Percentiles rank a stretch among this genome's conserved stretches.
phyloP scores from a whole-genome alignment of 1,140 invertebrate genomes.

The Cyclargus thomasi region DNA sequence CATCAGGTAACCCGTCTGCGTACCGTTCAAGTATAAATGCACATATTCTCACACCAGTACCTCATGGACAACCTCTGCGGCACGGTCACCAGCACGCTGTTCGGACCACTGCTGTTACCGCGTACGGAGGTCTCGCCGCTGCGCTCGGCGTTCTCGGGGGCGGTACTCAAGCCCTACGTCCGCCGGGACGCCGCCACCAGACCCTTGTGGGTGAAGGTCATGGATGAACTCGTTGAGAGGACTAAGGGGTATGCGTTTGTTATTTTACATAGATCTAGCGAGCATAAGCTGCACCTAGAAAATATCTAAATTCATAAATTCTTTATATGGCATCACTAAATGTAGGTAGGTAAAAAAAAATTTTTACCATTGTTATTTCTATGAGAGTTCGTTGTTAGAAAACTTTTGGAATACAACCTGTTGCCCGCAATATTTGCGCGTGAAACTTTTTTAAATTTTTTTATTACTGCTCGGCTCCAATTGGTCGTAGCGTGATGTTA shows the following conservation, averaged over 20 bases:
- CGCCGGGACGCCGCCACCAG: conserved; percentile 78
- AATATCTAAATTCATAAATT: no score
- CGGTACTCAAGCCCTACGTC: conserved; percentile 87
- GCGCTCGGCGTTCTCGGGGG: conserved; percentile 78
- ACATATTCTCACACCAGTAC: conserved; percentile 38
- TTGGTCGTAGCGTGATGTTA: no score
- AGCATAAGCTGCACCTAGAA: conserved; percentile 16
- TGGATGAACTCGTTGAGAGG: conserved; percentile 80
- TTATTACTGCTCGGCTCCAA: no score
- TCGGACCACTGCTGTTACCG: conserved; percentile 71
- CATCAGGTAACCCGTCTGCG: no score
- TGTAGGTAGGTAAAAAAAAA: no score
- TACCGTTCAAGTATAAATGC: no score
- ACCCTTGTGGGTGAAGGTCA: conserved; percentile 83
- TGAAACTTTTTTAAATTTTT: no score
- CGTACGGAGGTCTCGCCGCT: conserved; percentile 73
- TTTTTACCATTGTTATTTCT: no score
- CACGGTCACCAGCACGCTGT: conserved; percentile 41
- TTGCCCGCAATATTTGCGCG: no score
- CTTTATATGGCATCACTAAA: no score
- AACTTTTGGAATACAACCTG: no score
- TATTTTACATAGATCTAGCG: conserved; percentile 29
- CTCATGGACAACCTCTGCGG: conserved; percentile 58
- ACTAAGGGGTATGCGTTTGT: conserved; percentile 73
- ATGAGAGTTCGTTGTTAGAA: no score